Base-by-base conservation (phyloP, 2,888 invertebrate species). In the Buathra laborator region DNA sequence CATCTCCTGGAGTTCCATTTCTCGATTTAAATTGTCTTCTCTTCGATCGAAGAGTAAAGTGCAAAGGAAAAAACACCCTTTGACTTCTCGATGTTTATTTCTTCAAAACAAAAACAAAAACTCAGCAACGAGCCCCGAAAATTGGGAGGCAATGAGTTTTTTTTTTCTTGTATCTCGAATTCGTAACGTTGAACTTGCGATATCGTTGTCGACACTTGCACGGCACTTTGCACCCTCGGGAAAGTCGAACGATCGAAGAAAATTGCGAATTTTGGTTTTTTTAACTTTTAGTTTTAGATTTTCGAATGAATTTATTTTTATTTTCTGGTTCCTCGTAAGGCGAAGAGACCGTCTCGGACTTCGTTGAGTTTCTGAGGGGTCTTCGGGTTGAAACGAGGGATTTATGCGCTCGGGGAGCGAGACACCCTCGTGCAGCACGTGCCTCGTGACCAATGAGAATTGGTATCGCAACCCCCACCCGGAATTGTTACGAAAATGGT, bases 341-440 rank as follows among this genome's bases (percentile, higher is more conserved):
- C 67, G 71, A 78, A 71, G 56, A 56, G 43, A 81, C 64, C 64
- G 24, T 78, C 68, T 85, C 83, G 87, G 88, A 86, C 86, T 87
- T 88, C 92, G 89, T 89, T 85, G 90, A 88, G 89, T 86, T 91
- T 93, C 92, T 93, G 92, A 90, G 90, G 88, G 84, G 86, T 77
- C 85, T 79, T 82, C 84, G 76, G 83, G 78, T 56, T 70, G 86
- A 62, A 88, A 77, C 86, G 78, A 80, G 86, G 91, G 90, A 93
- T 94, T 93, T 94, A 93, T 93, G 92, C 90, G 88, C 89, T 92
- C 89, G 88, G 87, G 91, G 90, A 91, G 90, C 92, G 89, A 91
- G 92, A 90, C 92, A 92, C 92, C 91, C 91, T 90, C 90, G 89
- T 83, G 89, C 90, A 92, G 93, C 94, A 93, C 94, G 94, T 93